Percentiles rank a stretch among this genome's conserved stretches.
phyloP scores from a whole-genome alignment of 2,113 vertebrate genomes.

The Notechis scutatus region DNA sequence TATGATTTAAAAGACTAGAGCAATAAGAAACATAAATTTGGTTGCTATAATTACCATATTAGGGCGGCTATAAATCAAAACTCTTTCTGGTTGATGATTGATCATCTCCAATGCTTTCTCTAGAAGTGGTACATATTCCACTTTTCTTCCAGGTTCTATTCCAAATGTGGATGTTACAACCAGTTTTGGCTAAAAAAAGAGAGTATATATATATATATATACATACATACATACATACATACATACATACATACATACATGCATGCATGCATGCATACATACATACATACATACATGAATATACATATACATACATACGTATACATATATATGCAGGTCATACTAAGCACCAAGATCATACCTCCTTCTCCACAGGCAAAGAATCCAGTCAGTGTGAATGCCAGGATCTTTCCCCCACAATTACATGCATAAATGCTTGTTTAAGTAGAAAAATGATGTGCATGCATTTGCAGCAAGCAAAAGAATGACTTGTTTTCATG shows the following conservation, averaged over 20 bases:
- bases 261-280: no score
- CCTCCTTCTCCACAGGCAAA: neutral
- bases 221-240: no score
- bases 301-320: neutral
- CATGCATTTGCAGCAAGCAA: neutral
- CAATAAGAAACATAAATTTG: neutral
- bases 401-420: neutral
- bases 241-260: no score
- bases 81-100: slow-evolving; percentile 79
- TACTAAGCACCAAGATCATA: neutral
- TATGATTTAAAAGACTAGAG: slow-evolving; percentile 9
- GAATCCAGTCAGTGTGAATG: neutral
- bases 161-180: slow-evolving; percentile 92
- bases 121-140: slow-evolving; percentile 88
- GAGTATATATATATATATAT: neutral
- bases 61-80: slow-evolving; percentile 87
- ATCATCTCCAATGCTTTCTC: slow-evolving; percentile 82
- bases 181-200: slow-evolving; percentile 82
- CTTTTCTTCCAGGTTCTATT: slow-evolving; percentile 86
- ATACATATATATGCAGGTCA: neutral
- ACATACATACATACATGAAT: neutral
- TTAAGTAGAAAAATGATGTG: neutral
- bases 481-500: neutral
- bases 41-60: slow-evolving; percentile 76
- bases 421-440: neutral